Percentiles rank a stretch among this genome's conserved stretches.
phyloP scores from a whole-genome alignment of 2,888 invertebrate species.

The Epirrhoe tristata region DNA sequence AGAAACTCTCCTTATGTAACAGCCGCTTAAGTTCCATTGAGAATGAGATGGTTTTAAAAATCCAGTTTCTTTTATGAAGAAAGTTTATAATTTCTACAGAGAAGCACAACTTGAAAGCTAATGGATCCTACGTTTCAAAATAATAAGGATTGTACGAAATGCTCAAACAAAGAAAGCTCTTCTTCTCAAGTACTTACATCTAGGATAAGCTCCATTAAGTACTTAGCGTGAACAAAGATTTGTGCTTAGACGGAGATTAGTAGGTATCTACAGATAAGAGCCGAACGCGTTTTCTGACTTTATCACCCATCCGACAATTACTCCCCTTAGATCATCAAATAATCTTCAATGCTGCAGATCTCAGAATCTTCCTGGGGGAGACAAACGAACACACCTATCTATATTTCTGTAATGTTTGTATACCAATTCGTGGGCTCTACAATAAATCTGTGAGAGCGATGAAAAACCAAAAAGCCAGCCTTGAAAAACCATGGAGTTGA shows the following conservation, averaged over 20 bases:
- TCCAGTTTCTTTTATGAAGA: not conserved
- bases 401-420: not conserved
- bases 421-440: constrained; percentile 27
- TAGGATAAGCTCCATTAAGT: not conserved
- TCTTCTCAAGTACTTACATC: not conserved
- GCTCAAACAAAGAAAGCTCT: not conserved
- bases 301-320: too few relatives aligned
- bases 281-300: too few relatives aligned
- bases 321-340: too few relatives aligned
- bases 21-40: too few relatives aligned
- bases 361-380: too few relatives aligned
- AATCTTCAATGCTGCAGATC: too few relatives aligned
- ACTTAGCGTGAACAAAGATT: not conserved
- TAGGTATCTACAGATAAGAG: too few relatives aligned
- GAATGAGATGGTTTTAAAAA: too few relatives aligned
- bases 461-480: constrained; percentile 83
- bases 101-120: not conserved
- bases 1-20: too few relatives aligned
- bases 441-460: constrained; percentile 63
- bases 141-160: not conserved
- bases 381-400: not conserved
- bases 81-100: not conserved
- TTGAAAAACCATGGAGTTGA: constrained; percentile 56
- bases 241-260: too few relatives aligned
- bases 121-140: not conserved